phyloP scores from a whole-genome alignment of 2,113 vertebrate species.

The Grantiella picta region DNA sequence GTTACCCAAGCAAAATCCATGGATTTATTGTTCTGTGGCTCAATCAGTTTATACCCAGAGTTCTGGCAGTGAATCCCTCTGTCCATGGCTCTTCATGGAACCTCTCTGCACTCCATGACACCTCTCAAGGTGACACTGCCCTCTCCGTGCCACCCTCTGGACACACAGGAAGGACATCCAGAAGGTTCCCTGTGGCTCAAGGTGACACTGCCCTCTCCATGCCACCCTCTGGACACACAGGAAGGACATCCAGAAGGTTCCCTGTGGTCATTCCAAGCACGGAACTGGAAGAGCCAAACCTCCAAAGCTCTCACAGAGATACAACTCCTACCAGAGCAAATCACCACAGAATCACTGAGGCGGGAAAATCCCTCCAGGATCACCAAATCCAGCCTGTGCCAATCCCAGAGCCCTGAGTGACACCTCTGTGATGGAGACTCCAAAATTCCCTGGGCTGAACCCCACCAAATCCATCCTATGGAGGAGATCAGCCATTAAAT shows the following conservation, averaged over 20 bases:
- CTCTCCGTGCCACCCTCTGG: background rate
- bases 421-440: fast-evolving
- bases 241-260: background rate
- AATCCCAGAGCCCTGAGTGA: fast-evolving
- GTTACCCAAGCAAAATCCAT: background rate
- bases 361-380: background rate
- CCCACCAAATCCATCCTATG: background rate
- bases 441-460: background rate
- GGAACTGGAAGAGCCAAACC: background rate
- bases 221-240: background rate
- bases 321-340: background rate
- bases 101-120: too few species aligned
- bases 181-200: background rate
- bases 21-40: background rate
- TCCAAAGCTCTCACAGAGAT: background rate
- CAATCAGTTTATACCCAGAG: background rate
- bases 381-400: fast-evolving
- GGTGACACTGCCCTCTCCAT: too few species aligned
- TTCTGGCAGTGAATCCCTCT: background rate
- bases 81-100: background rate
- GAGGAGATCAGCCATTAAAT: slow-evolving; percentile 59
- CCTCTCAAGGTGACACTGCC: background rate
- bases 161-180: fast-evolving
- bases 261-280: background rate
- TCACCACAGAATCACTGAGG: fast-evolving